phyloP scores from a whole-genome alignment of 2,797 vertebrate species.

The Notolepis coatsorum region DNA sequence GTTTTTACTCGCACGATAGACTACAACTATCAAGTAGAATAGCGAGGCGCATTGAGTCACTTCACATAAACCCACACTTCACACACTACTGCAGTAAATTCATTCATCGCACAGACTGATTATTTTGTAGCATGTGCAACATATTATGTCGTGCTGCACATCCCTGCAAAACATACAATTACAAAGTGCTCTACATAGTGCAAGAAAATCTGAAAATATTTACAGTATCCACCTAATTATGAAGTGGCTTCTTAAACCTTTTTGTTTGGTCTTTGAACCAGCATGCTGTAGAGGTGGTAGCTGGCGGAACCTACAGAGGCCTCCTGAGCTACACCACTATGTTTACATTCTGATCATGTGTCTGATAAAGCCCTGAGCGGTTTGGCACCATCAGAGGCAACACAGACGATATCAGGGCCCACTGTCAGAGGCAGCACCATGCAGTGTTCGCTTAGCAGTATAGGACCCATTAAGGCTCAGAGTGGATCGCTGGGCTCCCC shows the following conservation, averaged over 20 bases:
- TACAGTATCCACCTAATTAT: no score
- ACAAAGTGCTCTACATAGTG: no score
- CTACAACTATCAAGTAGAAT: no score
- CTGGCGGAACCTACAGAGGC: slow-evolving; percentile 36
- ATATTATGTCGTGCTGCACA: not conserved
- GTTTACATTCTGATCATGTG: slow-evolving; percentile 76
- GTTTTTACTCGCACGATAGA: no score
- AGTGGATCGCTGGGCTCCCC: slow-evolving; percentile 49
- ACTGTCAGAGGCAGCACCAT: slow-evolving; percentile 43
- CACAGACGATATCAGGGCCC: slow-evolving; percentile 39
- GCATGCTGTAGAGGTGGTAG: slow-evolving; percentile 32
- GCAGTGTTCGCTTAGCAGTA: slow-evolving; percentile 26
- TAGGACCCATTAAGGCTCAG: slow-evolving; percentile 53
- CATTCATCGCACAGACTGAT: no score
- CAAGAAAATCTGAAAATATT: no score
- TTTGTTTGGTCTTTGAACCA: slow-evolving; percentile 51
- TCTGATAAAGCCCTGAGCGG: slow-evolving; percentile 64
- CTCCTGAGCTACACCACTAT: slow-evolving; percentile 35
- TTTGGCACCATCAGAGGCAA: slow-evolving; percentile 53
- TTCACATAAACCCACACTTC: no score
- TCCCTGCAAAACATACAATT: not conserved
- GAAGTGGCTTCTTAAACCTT: slow-evolving; percentile 18
- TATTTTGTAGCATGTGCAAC: no score
- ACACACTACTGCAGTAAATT: no score
- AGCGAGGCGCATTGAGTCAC: no score